phyloP scores from a whole-genome alignment of 2,113 vertebrate species.

The Poeciliopsis prolifica region DNA sequence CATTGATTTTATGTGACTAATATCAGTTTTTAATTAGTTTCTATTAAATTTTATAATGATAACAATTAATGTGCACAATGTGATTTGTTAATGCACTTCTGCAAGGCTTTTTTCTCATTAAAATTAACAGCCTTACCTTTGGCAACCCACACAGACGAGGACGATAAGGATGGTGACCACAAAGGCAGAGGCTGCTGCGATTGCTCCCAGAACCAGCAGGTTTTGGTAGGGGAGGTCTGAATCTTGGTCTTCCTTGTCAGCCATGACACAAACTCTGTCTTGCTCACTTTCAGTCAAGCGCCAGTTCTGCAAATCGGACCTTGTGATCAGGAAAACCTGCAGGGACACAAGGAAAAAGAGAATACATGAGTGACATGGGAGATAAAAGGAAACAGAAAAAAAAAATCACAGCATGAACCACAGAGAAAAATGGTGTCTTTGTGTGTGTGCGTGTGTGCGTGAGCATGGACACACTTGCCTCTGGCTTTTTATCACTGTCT shows the following conservation, averaged over 20 bases:
- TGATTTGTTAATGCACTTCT: no score
- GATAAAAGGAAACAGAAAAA: conserved; percentile 41
- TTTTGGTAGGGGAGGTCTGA: conserved; percentile 59
- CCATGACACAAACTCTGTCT: conserved; percentile 62
- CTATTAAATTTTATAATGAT: not conserved
- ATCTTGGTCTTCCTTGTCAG: conserved; percentile 10
- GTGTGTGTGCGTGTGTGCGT: conserved; percentile 8
- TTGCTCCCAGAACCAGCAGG: conserved; percentile 81
- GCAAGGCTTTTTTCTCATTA: not conserved
- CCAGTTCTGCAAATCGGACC: conserved; percentile 49
- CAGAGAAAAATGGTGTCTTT: conserved; percentile 24
- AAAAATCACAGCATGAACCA: conserved; percentile 31
- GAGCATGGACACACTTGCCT: conserved; percentile 47
- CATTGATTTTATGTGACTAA: not conserved
- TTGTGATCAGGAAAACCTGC: conserved; percentile 68
- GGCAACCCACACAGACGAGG: conserved; percentile 81
- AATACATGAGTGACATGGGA: conserved; percentile 56
- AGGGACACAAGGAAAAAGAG: conserved; percentile 22
- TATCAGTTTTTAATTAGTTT: no score
- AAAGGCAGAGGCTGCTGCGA: conserved; percentile 81
- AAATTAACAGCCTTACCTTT: conserved; percentile 69
- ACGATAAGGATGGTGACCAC: conserved; percentile 82
- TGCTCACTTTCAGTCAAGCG: conserved; percentile 51
- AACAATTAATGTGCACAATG: no score
- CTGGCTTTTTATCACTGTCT: conserved; percentile 70